Evolutionary conservation across 1,140 invertebrate genomes (phyloP).

Genomic region (Cepaea nemoralis): DNA sequence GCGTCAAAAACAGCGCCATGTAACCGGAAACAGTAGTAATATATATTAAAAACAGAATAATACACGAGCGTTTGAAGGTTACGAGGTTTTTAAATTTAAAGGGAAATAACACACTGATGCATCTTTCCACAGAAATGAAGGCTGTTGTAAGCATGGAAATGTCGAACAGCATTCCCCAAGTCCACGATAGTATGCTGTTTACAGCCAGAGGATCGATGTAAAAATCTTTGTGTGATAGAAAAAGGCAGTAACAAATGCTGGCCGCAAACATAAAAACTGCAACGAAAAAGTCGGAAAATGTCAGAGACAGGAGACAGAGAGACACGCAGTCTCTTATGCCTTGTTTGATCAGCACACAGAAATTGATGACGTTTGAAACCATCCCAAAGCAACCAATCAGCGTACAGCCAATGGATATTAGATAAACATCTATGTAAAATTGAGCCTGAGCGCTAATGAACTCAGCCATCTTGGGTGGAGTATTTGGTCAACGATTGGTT

Average conservation of each 20-base stretch:
- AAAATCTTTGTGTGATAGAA: neutral
- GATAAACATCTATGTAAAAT: neutral
- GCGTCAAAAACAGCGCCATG: neutral
- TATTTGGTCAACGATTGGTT: neutral
- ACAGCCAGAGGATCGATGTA: neutral
- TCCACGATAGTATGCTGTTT: neutral
- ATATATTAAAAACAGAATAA: neutral
- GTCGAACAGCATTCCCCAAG: neutral
- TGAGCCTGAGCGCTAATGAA: neutral
- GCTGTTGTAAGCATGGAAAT: neutral
- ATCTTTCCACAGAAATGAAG: constrained; percentile 4
- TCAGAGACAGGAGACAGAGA: constrained; percentile 9
- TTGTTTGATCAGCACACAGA: neutral
- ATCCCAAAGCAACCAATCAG: neutral
- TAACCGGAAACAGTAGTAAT: neutral
- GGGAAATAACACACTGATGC: neutral
- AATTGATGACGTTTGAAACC: neutral
- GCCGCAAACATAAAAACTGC: neutral
- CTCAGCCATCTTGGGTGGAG: neutral
- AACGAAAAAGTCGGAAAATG: constrained; percentile 18
- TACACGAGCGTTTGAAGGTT: neutral
- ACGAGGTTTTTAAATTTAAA: neutral
- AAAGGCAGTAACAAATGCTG: neutral
- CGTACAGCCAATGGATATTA: neutral
- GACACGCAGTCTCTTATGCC: constrained; percentile 18